phyloP scores from a whole-genome alignment of 2,113 vertebrate species.

The Embiotoca jacksoni region DNA sequence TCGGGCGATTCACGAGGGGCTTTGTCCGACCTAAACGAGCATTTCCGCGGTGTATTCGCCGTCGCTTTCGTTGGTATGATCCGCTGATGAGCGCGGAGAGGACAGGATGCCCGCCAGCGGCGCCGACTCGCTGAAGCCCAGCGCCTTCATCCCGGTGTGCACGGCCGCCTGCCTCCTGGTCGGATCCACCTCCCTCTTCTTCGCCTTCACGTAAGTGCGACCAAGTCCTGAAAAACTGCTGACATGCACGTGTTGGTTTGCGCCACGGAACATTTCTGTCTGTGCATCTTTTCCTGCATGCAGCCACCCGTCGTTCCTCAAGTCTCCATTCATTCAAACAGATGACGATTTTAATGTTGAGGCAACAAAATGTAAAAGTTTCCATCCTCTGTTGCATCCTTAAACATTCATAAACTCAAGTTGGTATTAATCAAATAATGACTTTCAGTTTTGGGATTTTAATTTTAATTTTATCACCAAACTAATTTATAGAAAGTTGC shows the following conservation, averaged over 20 bases:
- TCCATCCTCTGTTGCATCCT: too few relatives aligned
- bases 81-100: slow-evolving; percentile 83
- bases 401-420: background rate
- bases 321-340: background rate
- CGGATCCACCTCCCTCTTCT: slow-evolving; percentile 94
- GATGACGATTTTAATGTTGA: too few relatives aligned
- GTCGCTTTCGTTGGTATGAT: slow-evolving; percentile 41
- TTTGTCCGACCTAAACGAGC: background rate
- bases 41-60: background rate
- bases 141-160: slow-evolving; percentile 95
- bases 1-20: slow-evolving; percentile 14
- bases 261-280: background rate
- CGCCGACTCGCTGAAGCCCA: slow-evolving; percentile 91
- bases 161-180: slow-evolving; percentile 92
- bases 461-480: background rate
- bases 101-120: slow-evolving; percentile 94
- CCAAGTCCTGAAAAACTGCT: slow-evolving; percentile 24
- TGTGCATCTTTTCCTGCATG: background rate
- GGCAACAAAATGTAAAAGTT: background rate
- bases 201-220: slow-evolving; percentile 96
- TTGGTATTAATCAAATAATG: background rate
- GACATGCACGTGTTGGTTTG: background rate
- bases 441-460: background rate
- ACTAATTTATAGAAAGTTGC: background rate
- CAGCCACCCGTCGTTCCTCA: background rate